A percentile compares a stretch with the other conserved stretches of the same genome.
phyloP scores from a whole-genome alignment of 2,113 vertebrate genomes.

The Axis porcinus region DNA sequence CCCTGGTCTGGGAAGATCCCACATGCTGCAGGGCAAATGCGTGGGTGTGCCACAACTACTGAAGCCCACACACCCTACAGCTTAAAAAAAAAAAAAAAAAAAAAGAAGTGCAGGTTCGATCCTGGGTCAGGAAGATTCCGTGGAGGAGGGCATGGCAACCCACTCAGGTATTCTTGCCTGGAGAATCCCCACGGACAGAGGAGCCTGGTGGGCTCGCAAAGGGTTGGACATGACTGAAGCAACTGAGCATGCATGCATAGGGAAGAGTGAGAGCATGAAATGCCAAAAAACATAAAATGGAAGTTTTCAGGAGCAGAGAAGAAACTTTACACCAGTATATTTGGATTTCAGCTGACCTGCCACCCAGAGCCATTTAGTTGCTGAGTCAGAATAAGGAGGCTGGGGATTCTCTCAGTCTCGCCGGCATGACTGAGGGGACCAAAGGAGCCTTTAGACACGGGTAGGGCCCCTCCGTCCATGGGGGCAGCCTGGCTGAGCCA shows the following conservation, averaged over 20 bases:
- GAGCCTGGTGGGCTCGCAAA: not conserved
- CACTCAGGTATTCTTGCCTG: not conserved
- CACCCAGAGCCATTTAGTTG: not conserved
- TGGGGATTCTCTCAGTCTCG: not conserved
- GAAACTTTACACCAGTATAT: not conserved
- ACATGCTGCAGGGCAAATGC: too few species aligned
- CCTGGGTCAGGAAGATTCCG: not conserved
- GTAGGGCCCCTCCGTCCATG: slow-evolving; percentile 4
- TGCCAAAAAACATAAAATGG: not conserved
- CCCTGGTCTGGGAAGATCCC: too few species aligned
- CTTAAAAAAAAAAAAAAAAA: too few species aligned
- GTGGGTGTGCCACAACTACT: too few species aligned
- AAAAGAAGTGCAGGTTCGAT: not conserved
- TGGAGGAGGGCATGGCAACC: not conserved
- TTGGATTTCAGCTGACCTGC: not conserved
- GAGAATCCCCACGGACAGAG: not conserved
- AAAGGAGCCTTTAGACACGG: not conserved
- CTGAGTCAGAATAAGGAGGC: not conserved
- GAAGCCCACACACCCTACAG: too few species aligned
- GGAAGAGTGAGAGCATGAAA: not conserved
- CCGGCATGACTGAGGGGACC: not conserved
- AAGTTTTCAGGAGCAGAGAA: not conserved
- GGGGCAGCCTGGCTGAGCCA: not conserved
- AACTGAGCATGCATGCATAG: not conserved
- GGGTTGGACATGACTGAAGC: not conserved